Base-by-base conservation (phyloP, 92 coral and sea anemone genomes). In the Diadumene lineata region DNA sequence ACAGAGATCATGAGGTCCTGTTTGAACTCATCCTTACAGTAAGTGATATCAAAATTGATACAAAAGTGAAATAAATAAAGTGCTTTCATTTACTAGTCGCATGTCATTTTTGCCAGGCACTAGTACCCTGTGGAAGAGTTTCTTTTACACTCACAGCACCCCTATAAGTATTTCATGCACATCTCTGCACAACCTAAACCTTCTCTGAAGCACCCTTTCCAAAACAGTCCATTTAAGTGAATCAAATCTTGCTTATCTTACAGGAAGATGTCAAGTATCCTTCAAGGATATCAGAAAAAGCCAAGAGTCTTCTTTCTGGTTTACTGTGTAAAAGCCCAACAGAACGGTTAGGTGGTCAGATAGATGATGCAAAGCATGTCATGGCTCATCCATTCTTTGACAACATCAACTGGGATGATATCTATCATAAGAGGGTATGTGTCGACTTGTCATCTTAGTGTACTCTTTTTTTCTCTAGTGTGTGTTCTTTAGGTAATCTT, bases 211-310 rank as follows among this genome's bases (percentile, higher is more conserved):
- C n/a, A n/a, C n/a, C n/a, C n/a, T n/a, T n/a, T n/a, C n/a, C n/a
- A n/a, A n/a, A n/a, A n/a, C n/a, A n/a, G n/a, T n/a, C n/a, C n/a
- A n/a, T n/a, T n/a, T n/a, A 43, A 63, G 46, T 1, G 18, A 2
- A 32, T 31, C 51, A 64, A 53, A 48, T 28, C 24, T 17, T 46
- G 10, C 31, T 78, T 63, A 16, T 43, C 34, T 33, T 71, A 24
- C 79, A 93, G 98, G 98, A 93, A 79, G 98, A 93, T 24, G 90
- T 93, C 8, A 90, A 84, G 84, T 93, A 91, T 60, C 98, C 98
- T 2, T 57, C 88, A 31, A 88, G 98, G 56, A 68, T 93, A 56
- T 71, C 93, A 50, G 90, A 85, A n/a, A 64, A 63, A 43, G 92
- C 93, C 56, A 93, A 73, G 68, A 77, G 62, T 32, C 68, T 93